phyloP scores from a whole-genome alignment of 2,113 vertebrate genomes.

The Callaeas wilsoni region DNA sequence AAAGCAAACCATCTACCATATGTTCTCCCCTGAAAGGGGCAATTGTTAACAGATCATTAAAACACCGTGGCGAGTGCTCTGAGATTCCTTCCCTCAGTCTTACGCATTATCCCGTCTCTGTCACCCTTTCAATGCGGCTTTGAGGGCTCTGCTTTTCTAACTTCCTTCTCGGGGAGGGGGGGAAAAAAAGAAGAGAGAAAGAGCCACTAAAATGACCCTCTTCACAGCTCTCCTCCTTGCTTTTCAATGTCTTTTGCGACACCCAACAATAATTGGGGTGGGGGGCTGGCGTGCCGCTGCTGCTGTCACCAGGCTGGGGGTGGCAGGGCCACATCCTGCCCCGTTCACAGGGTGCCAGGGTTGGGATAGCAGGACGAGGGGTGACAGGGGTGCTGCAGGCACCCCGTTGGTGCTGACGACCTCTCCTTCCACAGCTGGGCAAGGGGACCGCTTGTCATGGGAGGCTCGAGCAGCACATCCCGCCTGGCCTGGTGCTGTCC shows the following conservation, averaged over 20 bases:
- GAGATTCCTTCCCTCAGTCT: slow-evolving; percentile 63
- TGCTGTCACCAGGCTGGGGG: neutral
- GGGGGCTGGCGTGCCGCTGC: neutral
- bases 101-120: slow-evolving; percentile 60
- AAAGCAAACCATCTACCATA: slow-evolving; percentile 75
- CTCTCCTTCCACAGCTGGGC: neutral
- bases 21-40: slow-evolving; percentile 70
- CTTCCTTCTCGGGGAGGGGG: slow-evolving; percentile 25
- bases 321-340: neutral
- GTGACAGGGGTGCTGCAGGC: neutral
- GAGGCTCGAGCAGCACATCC: neutral
- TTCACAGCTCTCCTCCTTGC: slow-evolving; percentile 64
- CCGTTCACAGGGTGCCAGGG: rapidly evolving
- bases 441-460: rapidly evolving
- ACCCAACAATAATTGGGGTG: slow-evolving; percentile 48
- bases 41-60: slow-evolving; percentile 74
- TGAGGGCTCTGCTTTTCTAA: slow-evolving; percentile 75
- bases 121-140: slow-evolving; percentile 68
- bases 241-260: slow-evolving; percentile 60
- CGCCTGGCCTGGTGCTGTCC: rapidly evolving
- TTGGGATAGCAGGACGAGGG: neutral
- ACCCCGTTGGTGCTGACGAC: rapidly evolving
- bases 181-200: slow-evolving; percentile 6
- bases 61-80: slow-evolving; percentile 63
- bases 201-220: slow-evolving; percentile 67